Base-by-base conservation (phyloP, 2,797 vertebrate species). In the Simalia tracyae region DNA sequence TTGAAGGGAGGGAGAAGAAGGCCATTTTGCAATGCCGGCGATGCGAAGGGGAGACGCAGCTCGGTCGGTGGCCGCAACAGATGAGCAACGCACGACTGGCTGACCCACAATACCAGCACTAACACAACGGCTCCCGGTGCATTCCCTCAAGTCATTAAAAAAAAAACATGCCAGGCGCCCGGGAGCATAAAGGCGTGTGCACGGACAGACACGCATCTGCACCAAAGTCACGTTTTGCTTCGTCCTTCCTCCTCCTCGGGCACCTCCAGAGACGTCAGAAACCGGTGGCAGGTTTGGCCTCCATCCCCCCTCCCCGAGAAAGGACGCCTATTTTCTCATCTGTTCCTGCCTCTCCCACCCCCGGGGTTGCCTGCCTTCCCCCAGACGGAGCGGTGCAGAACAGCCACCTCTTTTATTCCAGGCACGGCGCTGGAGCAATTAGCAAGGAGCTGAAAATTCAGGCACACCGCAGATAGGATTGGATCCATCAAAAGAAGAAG, bases 391-490 rank as follows among this genome's bases (percentile, higher is more conserved):
- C 94, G 95, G 95, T 63, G 93, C 54, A 91, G 95, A 31, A 11
- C 36, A 95, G 90, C 93, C 93, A 95, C 94, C 95, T 96, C 95
- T 92, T 96, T 95, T 95, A 96, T 95, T 94, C 93, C 93, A 92
- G 94, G 93, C 93, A 96, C 95, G 95, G 92, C 92, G 94, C 95
- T 92, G 91, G 95, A 96, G 95, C 96, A 96, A 97, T 96, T 96
- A 96, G 96, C 93, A 95, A 96, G 94, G 94, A 93, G 94, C 96
- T 94, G 94, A 93, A 93, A 95, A 96, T 96, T 95, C 95, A 96
- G 95, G 95, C 92, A 92, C 92, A 92, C 92, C 92, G 95, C 93
- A 94, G 95, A 95, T 87, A 96, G 93, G 94, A 96, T 91, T n/a
- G 0, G 0, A 94, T 95, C 95, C 95, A 94, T 95, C 95, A 50